phyloP scores from a whole-genome alignment of 2,888 invertebrate genomes.

The Coelopa pilipes region DNA sequence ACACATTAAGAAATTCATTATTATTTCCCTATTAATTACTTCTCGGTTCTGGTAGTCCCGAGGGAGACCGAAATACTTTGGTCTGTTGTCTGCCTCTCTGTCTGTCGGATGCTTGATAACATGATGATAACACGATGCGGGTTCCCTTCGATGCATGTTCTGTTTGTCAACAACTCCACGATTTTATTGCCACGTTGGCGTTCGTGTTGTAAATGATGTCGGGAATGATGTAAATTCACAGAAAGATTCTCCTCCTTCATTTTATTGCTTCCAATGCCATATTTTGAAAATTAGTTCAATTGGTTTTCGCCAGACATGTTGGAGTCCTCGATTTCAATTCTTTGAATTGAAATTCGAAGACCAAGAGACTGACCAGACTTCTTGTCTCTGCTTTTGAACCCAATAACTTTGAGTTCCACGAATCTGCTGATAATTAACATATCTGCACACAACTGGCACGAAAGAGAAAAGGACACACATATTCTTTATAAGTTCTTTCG shows the following conservation, averaged over 20 bases:
- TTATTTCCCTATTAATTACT: background rate
- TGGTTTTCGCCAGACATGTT: background rate
- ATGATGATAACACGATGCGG: background rate
- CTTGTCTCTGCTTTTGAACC: slow-evolving; percentile 3
- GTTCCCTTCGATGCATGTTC: background rate
- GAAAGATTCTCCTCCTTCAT: too few species aligned
- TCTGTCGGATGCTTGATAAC: background rate
- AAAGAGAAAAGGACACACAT: background rate
- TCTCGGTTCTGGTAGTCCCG: too few species aligned
- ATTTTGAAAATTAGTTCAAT: background rate
- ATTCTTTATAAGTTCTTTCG: background rate
- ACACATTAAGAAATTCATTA: slow-evolving; percentile 2
- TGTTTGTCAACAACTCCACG: slow-evolving; percentile 8
- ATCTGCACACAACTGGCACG: background rate
- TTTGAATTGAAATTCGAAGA: background rate
- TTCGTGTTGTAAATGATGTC: too few species aligned
- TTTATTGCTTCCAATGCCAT: slow-evolving; percentile 24
- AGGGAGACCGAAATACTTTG: too few species aligned
- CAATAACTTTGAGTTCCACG: slow-evolving; percentile 7
- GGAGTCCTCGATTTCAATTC: too few species aligned
- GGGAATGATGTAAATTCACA: too few species aligned
- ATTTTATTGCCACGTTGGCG: background rate
- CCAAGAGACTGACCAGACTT: slow-evolving; percentile 7
- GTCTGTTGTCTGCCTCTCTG: too few species aligned
- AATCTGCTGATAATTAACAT: slow-evolving; percentile 18